Conservation (phyloP, 2,113 vertebrate species). For the Hippocampus guttulatus region DNA sequence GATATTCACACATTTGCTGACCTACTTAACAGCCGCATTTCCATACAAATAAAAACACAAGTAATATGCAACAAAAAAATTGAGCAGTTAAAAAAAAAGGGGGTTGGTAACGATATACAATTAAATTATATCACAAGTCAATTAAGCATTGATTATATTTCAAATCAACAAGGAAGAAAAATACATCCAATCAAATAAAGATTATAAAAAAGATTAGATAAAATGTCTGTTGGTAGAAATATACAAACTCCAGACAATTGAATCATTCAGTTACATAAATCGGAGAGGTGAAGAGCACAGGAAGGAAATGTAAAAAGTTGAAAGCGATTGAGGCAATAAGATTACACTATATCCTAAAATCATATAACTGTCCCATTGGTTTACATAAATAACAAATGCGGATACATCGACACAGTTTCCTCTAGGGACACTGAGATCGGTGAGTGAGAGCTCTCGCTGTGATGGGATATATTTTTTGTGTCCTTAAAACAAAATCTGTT, state of each 20-base stretch:
- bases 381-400: slow-evolving; percentile 81
- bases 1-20: slow-evolving; percentile 56
- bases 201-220: slow-evolving; percentile 73
- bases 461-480: slow-evolving; percentile 25
- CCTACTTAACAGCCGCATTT: slow-evolving; percentile 46
- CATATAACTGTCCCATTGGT: slow-evolving; percentile 78
- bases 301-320: slow-evolving; percentile 39
- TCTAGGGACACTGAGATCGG: slow-evolving; percentile 76
- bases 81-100: background rate
- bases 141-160: slow-evolving; percentile 63
- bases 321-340: slow-evolving; percentile 37
- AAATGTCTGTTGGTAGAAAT: slow-evolving; percentile 72
- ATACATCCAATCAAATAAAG: slow-evolving; percentile 64
- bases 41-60: slow-evolving; percentile 38
- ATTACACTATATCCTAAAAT: slow-evolving; percentile 59
- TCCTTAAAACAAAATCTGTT: slow-evolving; percentile 29
- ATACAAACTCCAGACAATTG: slow-evolving; percentile 70
- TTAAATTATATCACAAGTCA: slow-evolving; percentile 66
- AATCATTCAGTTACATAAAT: slow-evolving; percentile 71
- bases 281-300: slow-evolving; percentile 58
- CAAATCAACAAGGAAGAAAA: slow-evolving; percentile 44
- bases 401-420: slow-evolving; percentile 84
- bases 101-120: slow-evolving; percentile 33
- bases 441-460: slow-evolving; percentile 39
- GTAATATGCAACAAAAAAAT: slow-evolving; percentile 38